Conservation (phyloP, 2,113 vertebrate genomes). For the Cebidichthys violaceus region DNA sequence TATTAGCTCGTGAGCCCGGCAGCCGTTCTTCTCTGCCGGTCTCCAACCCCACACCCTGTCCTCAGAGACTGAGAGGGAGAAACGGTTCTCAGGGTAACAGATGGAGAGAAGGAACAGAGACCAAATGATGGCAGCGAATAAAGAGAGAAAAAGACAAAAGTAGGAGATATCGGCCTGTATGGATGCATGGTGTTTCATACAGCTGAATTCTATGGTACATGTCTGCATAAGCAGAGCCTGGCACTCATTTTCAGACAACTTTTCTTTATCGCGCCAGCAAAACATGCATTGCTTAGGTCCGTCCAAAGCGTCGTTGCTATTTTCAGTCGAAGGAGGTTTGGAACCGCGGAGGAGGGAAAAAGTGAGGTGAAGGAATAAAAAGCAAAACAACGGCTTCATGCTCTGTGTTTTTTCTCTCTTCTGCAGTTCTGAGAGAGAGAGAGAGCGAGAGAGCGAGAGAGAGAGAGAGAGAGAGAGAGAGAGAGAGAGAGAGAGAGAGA, state of each 20-base stretch:
- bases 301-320: conserved; percentile 4
- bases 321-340: conserved; percentile 24
- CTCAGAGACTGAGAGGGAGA: conserved; percentile 30
- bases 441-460: neutral
- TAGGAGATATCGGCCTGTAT: neutral
- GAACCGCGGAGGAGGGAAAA: conserved; percentile 9
- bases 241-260: conserved; percentile 8
- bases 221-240: conserved; percentile 25
- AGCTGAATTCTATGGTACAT: conserved; percentile 9
- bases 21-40: conserved; percentile 66
- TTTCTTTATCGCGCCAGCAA: conserved; percentile 17
- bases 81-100: conserved; percentile 25
- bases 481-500: neutral
- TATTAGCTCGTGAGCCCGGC: conserved; percentile 70
- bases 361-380: conserved; percentile 1
- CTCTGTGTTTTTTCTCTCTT: conserved; percentile 13
- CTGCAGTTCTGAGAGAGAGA: conserved; percentile 10
- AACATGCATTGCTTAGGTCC: conserved; percentile 27
- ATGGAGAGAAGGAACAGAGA: conserved; percentile 37
- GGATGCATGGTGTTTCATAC: conserved; percentile 6
- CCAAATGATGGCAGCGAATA: conserved; percentile 10
- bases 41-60: conserved; percentile 45
- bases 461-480: conserved; percentile 9
- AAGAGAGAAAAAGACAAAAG: conserved; percentile 23
- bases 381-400: neutral